phyloP scores from a whole-genome alignment of 2,797 vertebrate species.

The Hemitrygon akajei region DNA sequence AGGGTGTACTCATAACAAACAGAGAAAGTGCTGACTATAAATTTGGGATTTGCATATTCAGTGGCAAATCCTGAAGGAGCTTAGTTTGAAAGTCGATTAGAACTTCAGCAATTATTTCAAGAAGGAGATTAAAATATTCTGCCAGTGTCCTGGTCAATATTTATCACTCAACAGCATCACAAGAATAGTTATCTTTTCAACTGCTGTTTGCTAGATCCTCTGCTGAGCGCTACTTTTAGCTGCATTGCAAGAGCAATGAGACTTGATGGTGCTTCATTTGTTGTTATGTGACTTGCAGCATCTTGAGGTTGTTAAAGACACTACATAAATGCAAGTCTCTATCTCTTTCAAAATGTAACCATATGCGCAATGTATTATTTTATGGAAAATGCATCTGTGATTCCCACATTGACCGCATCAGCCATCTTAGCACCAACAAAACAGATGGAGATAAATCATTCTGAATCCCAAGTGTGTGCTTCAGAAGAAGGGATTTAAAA shows the following conservation, averaged over 20 bases:
- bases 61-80: too few species aligned
- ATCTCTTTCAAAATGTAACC: background rate
- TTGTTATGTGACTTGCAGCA: background rate
- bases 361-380: background rate
- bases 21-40: too few species aligned
- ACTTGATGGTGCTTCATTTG: background rate
- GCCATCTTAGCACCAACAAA: too few species aligned
- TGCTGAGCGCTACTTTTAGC: background rate
- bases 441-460: too few species aligned
- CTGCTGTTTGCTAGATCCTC: background rate
- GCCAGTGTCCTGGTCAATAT: background rate
- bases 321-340: background rate
- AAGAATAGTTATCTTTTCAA: background rate
- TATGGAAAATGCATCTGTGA: background rate
- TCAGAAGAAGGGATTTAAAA: too few species aligned
- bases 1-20: too few species aligned
- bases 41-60: too few species aligned
- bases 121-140: background rate
- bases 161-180: background rate
- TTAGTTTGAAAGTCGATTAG: too few species aligned
- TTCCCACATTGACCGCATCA: too few species aligned
- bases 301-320: background rate
- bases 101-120: background rate
- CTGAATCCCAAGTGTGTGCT: too few species aligned
- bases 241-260: background rate